Percentiles rank a stretch among this genome's conserved stretches.
phyloP scores from a whole-genome alignment of 2,113 vertebrate genomes.

The Leucoraja erinaceus region DNA sequence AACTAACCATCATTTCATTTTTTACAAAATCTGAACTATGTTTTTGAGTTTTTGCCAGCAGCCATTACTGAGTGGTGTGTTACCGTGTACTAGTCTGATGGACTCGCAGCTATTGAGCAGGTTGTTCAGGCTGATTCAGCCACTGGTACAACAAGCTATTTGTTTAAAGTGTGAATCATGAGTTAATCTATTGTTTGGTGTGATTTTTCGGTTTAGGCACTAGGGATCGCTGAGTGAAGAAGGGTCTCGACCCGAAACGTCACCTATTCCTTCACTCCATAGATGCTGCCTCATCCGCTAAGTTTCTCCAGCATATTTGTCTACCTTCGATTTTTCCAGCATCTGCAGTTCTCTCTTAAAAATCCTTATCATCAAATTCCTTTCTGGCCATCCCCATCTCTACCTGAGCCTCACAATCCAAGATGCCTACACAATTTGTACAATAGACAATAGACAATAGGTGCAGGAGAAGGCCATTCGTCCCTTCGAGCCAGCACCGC shows the following conservation, averaged over 20 bases:
- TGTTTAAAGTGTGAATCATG: background rate
- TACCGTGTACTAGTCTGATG: background rate
- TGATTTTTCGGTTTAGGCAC: background rate
- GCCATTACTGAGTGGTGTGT: background rate
- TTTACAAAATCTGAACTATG: background rate
- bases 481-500: too few species aligned
- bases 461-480: too few species aligned
- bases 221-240: too few species aligned
- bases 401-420: background rate
- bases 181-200: background rate
- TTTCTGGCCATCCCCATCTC: background rate
- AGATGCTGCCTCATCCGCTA: too few species aligned
- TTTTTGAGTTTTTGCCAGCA: background rate
- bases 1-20: background rate
- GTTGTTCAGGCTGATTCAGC: background rate
- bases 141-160: background rate
- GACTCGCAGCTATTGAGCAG: background rate
- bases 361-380: background rate
- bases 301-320: too few species aligned
- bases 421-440: background rate
- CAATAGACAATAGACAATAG: too few species aligned
- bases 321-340: too few species aligned
- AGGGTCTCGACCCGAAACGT: too few species aligned
- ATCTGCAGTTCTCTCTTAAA: too few species aligned
- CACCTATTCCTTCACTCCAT: too few species aligned